Evolutionary conservation across 2,888 invertebrate species (phyloP), one percentile per base, ranked within the genome.

Genomic region (Osmoderma eremita): DNA sequence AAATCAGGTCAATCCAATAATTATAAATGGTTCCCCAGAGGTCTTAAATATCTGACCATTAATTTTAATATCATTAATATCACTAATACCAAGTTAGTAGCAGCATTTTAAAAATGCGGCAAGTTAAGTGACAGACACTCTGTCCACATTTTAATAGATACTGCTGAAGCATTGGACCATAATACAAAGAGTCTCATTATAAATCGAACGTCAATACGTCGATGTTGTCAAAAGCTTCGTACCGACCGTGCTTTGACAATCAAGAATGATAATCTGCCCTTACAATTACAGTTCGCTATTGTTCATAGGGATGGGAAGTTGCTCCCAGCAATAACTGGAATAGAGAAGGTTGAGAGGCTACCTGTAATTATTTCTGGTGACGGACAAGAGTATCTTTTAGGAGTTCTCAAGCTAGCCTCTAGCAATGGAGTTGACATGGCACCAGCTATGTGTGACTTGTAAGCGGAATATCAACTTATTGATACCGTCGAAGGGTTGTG

Each of bases 31-130:
- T 36, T 5, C 36, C 36, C 36, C 36, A 36, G 10, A 36, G 36
- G 36, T 10, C 36, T 36, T 10, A 36, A 36, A 36, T 36, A 36
- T 36, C 36, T n/a, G 10, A 36, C 36, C 5, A 36, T 36, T 36
- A 36, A 36, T 6, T 36, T 5, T 36, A 10, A 36, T 36, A 6
- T 6, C 36, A 36, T 42, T 42, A 13, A 42, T 42, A 12, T 42
- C 13, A 42, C n/a, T 42, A 42, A 42, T 13, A 42, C 42, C 42
- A 42, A 42, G 42, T 42, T 42, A 13, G 42, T 42, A 42, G 42
- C 42, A 42, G 42, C 13, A 12, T 13, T 42, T 42, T 6, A 42
- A 4, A 42, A 42, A 42, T 42, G 42, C n/a, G n/a, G n/a, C n/a
- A n/a, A n/a, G n/a, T n/a, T n/a, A n/a, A n/a, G n/a, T n/a, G n/a